Base-by-base conservation (phyloP, 2,888 invertebrate species). In the Serrognathus titanus region DNA sequence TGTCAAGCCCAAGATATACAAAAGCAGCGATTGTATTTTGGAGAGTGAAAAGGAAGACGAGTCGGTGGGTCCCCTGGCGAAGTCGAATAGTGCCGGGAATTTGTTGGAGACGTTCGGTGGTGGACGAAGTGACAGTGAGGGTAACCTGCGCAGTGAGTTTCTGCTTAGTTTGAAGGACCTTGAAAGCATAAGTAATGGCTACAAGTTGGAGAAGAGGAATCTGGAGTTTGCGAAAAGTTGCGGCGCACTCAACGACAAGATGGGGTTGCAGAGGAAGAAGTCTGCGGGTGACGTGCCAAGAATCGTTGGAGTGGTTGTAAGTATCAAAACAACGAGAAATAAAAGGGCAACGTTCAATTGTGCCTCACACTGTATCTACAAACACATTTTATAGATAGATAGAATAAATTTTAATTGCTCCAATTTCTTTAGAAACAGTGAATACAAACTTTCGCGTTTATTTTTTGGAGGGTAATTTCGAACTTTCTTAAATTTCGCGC, bases 251-350 rank as follows among this genome's bases (percentile, higher is more conserved):
- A 35, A 38, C 4, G 47, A 53, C 6, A 11, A 9, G 45, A 46
- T n/a, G 20, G 40, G 13, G 3, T 9, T n/a, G 12, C 39, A 43
- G 13, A 50, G 20, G 8, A 35, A 11, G 24, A 51, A 51, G 31
- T 37, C 20, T 16, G 45, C 40, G 12, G 5, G 31, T 2, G 47
- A 53, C 47, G 53, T 53, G 20, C 57, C 57, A 1, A 53, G 51
- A 51, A 53, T 57, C 12, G 57, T 57, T 10, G 57, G 57, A 20
- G 57, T 51, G 16, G 43, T 57, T 46, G 57, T 57, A 48, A 57
- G 57, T 57, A 31, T 16, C 16, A 2, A 16, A 16, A 16, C 16
- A 16, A 16, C 16, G 16, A 16, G 16, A 16, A 16, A 16, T 16
- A 16, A 16, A 16, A 16, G 16, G 16, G 16, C 16, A 3, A 16